Conservation (phyloP, 2,888 invertebrate species). For the Melanostoma mellinum region DNA sequence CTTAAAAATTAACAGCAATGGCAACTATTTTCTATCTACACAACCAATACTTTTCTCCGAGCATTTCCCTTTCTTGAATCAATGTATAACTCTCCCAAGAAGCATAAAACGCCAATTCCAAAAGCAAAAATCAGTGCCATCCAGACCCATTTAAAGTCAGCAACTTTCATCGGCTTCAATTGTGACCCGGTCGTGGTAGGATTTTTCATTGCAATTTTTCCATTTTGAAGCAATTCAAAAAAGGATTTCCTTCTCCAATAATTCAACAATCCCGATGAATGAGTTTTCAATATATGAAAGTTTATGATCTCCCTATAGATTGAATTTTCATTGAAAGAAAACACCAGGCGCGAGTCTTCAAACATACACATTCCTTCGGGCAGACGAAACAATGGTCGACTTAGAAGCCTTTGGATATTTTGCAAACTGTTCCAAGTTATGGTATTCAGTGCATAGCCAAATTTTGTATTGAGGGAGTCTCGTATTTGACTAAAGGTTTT, state of each 20-base stretch:
- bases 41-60: too few species aligned
- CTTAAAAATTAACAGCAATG: too few species aligned
- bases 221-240: constrained; percentile 75
- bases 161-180: constrained; percentile 76
- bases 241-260: constrained; percentile 75
- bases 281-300: constrained; percentile 74
- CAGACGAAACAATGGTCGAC: constrained; percentile 75
- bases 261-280: constrained; percentile 73
- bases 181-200: constrained; percentile 70
- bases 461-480: constrained; percentile 76
- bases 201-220: constrained; percentile 74
- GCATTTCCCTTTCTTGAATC: too few species aligned
- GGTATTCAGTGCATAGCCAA: constrained; percentile 75
- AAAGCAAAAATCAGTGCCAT: too few species aligned
- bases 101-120: too few species aligned
- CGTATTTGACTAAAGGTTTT: constrained; percentile 74
- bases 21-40: too few species aligned
- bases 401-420: constrained; percentile 78
- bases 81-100: too few species aligned
- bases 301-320: constrained; percentile 74
- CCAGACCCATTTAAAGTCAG: constrained; percentile 69
- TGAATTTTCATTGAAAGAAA: constrained; percentile 78
- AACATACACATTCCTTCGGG: constrained; percentile 77
- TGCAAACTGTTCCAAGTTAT: constrained; percentile 76
- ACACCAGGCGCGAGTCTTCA: constrained; percentile 75